Evolutionary conservation across 1,140 invertebrate species (phyloP).

Genomic region (Penaeus japonicus): DNA sequence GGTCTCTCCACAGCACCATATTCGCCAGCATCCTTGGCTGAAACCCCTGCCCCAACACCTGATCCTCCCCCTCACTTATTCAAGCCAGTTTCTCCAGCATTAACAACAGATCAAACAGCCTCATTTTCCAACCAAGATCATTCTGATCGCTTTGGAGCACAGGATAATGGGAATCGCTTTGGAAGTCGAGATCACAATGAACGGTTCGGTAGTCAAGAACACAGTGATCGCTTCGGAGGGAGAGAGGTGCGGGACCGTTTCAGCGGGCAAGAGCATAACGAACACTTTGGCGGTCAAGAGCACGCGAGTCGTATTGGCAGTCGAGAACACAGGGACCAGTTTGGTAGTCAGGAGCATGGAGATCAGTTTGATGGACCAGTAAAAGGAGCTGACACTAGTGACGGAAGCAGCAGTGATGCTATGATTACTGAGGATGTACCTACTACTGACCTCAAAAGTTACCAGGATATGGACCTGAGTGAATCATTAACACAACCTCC

Average conservation of each 20-base stretch:
- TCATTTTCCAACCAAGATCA: constrained; percentile 39
- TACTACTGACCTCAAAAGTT: constrained; percentile 37
- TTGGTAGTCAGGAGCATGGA: constrained; percentile 3
- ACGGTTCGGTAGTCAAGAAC: constrained; percentile 16
- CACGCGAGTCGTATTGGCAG: background rate
- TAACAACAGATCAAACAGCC: constrained; percentile 36
- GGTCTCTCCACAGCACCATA: constrained; percentile 41
- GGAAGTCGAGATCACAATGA: constrained; percentile 18
- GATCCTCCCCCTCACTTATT: constrained; percentile 48
- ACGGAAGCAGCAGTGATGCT: constrained; percentile 50
- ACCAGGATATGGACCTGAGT: constrained; percentile 52
- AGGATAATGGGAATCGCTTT: constrained; percentile 29
- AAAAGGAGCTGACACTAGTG: constrained; percentile 37
- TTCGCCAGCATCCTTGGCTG: constrained; percentile 33
- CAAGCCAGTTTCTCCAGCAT: constrained; percentile 50
- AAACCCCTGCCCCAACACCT: constrained; percentile 39
- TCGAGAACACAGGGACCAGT: constrained; percentile 14
- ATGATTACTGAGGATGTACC: constrained; percentile 53
- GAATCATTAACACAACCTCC: constrained; percentile 44
- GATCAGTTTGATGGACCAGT: constrained; percentile 13
- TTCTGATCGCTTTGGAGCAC: constrained; percentile 19
- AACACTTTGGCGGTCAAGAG: constrained; percentile 26
- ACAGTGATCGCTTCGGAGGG: constrained; percentile 15
- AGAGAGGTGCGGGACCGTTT: constrained; percentile 31
- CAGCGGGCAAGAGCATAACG: constrained; percentile 23